Percentiles rank a stretch among this genome's conserved stretches.
These are phyloP conservation scores for Diogma glabrata DNA, from an alignment of 2,888 invertebrate genomes.

Conservation along the genomic window DNA sequence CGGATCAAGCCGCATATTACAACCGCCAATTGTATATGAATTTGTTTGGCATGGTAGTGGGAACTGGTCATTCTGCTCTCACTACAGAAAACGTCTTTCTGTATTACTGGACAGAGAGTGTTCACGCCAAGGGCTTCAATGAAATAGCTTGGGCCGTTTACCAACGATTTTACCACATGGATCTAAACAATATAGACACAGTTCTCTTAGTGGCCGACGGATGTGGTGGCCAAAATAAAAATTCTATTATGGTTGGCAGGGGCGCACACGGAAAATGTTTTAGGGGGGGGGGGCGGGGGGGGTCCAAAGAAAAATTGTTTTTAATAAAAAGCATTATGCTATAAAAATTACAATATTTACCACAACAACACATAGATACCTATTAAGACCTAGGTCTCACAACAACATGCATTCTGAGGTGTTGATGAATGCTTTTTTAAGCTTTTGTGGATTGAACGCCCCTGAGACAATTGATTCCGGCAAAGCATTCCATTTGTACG, in stretches of 20 bases:
- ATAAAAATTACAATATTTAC: too few relatives aligned
- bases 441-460: too few relatives aligned
- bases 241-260: neutral
- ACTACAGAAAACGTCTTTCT: neutral
- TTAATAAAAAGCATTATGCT: too few relatives aligned
- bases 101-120: neutral
- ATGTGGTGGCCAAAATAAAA: neutral
- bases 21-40: neutral
- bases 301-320: too few relatives aligned
- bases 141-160: neutral
- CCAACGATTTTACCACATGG: neutral
- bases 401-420: too few relatives aligned
- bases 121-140: neutral
- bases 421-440: too few relatives aligned
- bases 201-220: neutral
- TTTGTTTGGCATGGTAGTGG: neutral
- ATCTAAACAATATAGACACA: neutral
- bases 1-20: neutral
- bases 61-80: neutral
- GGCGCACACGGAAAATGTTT: neutral
- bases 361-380: too few relatives aligned
- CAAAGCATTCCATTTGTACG: too few relatives aligned
- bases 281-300: too few relatives aligned
- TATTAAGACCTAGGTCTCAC: too few relatives aligned
- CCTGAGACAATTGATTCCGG: too few relatives aligned